Evolutionary conservation across 2,888 invertebrate species (phyloP), one percentile per base, ranked within the genome.

Genomic region (Archips xylosteana): DNA sequence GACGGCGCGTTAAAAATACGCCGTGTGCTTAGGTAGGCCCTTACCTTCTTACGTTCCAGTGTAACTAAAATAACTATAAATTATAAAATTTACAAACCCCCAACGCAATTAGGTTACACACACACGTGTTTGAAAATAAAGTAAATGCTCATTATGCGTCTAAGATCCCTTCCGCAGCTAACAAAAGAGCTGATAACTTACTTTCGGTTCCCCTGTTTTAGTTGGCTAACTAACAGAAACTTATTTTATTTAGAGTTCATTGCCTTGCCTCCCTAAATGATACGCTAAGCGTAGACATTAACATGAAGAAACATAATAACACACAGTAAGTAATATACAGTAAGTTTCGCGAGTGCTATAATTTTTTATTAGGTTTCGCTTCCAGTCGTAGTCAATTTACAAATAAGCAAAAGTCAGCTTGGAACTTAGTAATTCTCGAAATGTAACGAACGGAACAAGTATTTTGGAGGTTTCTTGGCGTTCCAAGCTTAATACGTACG

Each of bases 401-500:
- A 67, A 62, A 69, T 49, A 61, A 60, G 23, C 32, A 8, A 36
- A 36, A 49, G 36, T 49, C 61, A 51, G 61, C 51, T 69, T 32
- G 32, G 51, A 69, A 49, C 49, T 51, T 51, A 15, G 62, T 51
- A 47, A 64, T 54, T 15, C 57, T 57, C 32, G 3, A 57, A 57
- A 57, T 57, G 23, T 32, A 57, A 57, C 10, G 57, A 57, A n/a
- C n/a, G 49, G n/a, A 54, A 54, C 51, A 9, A 15, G 23, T 54
- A 54, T 6, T 23, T 63, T 32, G 62, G 45, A 45, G 42, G 62
- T 62, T 61, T 39, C 61, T 13, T 10, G 45, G 23, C 54, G 47
- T 71, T 66, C 15, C 34, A 15, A 66, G 51, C 61, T 51, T 60
- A 51, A 71, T 49, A n/a, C n/a, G 2, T 9, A 71, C 71, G 66